Evolutionary conservation across 2,113 vertebrate species (phyloP), one percentile per base, ranked within the genome.

Genomic region (Marcusenius ussheri): DNA sequence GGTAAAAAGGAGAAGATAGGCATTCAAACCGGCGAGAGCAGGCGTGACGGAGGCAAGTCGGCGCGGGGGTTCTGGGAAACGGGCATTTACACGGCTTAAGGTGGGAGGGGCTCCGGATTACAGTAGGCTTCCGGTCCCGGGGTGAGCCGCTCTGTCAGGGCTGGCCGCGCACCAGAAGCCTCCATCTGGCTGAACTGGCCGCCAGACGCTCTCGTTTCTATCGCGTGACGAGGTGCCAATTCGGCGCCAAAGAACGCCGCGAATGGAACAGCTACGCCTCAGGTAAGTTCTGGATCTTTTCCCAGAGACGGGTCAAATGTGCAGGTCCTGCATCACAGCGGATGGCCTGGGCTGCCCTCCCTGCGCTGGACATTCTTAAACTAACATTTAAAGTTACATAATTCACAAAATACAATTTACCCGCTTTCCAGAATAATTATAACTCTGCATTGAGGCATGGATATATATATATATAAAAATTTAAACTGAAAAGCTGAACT

Each of bases 1-100:
- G 96, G 96, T 95, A 98, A 96, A 96, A 97, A 94, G 93, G 92
- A 95, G 93, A 93, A 94, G 93, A 94, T n/a, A 91, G 93, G 93
- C 89, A 95, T 87, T 93, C 89, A 42, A 83, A 35, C 66, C 5
- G 11, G 42, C 50, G 42, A 9, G 50, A n/a, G 70, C 15, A 2
- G 35, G 15, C 0, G 9, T 42, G 56, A 91, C 70, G 35, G 87
- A 90, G 86, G 92, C 77, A 90, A 88, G 89, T 92, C 90, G 91
- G 47, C 46, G 19, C 92, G 31, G 70, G 21, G 19, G 47, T 31
- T 47, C 47, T 11, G n/a, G 49, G 49, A 35, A 53, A 50, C 19
- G n/a, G 85, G 21, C 46, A 50, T 87, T 87, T 84, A 84, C 85
- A 56, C 70, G 5, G 70, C 27, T 89, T 80, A 53, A 39, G 13